Percentiles rank a stretch among this genome's conserved stretches.
Conservation (phyloP, 1,140 invertebrate species). For the Pogonomyrmex barbatus region DNA sequence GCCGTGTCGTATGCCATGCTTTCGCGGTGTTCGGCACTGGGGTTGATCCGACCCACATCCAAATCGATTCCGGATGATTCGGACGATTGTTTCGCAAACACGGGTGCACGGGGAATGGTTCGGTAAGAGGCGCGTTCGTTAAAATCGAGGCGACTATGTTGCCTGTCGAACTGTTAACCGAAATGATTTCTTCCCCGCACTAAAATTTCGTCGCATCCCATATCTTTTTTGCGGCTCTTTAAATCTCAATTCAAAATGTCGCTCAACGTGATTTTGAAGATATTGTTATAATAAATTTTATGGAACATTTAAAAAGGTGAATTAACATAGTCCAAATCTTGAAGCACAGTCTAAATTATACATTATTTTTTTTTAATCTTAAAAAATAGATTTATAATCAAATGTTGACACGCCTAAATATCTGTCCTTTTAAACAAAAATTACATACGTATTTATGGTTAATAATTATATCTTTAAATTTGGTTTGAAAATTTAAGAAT, state of each 20-base stretch:
- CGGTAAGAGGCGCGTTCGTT: conserved; percentile 26
- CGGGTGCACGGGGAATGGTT: conserved; percentile 1
- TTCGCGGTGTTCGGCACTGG: conserved; percentile 51
- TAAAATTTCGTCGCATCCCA: neutral
- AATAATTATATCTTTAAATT: neutral
- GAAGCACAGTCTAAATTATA: no score
- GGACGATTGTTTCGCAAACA: conserved; percentile 18
- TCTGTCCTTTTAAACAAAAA: neutral
- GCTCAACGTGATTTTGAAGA: neutral
- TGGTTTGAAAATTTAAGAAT: neutral
- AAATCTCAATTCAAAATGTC: neutral
- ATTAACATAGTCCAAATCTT: no score
- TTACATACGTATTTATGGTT: neutral
- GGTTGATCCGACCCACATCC: conserved; percentile 38
- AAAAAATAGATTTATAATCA: neutral
- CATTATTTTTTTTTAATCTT: neutral
- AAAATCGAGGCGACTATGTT: neutral
- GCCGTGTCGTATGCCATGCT: conserved; percentile 30
- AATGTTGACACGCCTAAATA: neutral
- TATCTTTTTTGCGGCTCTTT: neutral
- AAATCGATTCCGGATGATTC: conserved; percentile 62
- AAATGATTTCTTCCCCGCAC: neutral
- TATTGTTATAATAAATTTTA: neutral
- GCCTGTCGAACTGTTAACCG: neutral
- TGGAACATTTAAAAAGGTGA: neutral